phyloP scores from a whole-genome alignment of 2,113 vertebrate species.

The Sylvietta virens region DNA sequence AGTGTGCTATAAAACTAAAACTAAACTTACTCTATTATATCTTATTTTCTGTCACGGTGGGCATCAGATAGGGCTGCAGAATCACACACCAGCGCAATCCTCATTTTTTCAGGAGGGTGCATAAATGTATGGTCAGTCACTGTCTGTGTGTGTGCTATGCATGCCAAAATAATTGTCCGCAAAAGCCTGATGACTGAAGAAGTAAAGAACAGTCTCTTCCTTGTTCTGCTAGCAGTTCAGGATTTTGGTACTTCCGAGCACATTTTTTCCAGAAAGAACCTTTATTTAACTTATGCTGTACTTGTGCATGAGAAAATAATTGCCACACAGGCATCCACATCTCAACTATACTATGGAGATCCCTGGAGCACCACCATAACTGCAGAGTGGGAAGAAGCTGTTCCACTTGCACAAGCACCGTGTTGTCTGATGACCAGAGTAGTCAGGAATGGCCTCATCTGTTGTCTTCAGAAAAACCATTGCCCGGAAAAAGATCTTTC shows the following conservation, averaged over 20 bases:
- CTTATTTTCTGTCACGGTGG: not conserved
- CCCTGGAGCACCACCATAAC: not conserved
- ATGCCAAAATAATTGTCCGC: not conserved
- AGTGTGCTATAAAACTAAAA: not conserved
- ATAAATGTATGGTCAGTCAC: not conserved
- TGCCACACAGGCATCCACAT: not conserved
- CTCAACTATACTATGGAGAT: not conserved
- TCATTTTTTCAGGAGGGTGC: not conserved
- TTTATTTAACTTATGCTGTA: not conserved
- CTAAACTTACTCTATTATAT: not conserved
- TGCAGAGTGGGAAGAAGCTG: not conserved
- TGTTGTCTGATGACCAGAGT: not conserved
- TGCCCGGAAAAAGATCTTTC: not conserved
- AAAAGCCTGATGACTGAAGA: not conserved
- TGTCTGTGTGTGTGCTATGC: not conserved
- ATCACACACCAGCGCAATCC: not conserved
- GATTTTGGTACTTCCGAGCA: not conserved
- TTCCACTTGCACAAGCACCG: accelerated
- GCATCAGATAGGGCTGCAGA: not conserved
- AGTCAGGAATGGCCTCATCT: not conserved
- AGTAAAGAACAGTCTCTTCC: not conserved
- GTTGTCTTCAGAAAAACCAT: not conserved
- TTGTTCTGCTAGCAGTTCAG: not conserved
- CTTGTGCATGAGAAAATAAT: not conserved
- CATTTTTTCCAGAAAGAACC: not conserved